These are phyloP conservation scores for Tachypleus tridentatus DNA, from an alignment of 1,140 invertebrate species.

Conservation along the genomic window DNA sequence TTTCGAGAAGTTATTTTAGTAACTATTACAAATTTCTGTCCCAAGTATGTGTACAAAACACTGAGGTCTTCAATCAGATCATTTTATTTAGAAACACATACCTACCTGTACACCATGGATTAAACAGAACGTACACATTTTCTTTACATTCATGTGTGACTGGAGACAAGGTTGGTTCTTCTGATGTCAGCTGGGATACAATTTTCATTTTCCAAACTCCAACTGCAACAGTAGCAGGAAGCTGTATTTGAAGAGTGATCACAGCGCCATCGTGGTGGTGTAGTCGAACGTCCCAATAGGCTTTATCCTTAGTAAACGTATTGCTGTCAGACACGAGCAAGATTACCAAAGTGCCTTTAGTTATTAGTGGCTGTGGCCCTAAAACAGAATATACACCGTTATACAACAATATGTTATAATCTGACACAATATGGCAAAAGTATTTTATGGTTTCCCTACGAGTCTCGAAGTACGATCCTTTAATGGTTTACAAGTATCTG, in stretches of 20 bases:
- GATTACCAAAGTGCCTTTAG: conserved; percentile 46
- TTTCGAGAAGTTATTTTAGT: no score
- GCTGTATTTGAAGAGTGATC: conserved; percentile 45
- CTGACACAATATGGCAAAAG: no score
- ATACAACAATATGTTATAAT: no score
- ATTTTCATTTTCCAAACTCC: conserved; percentile 76
- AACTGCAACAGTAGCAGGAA: conserved; percentile 57
- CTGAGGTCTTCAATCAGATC: no score
- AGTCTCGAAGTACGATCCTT: no score
- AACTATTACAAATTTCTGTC: no score
- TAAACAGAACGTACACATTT: conserved; percentile 58
- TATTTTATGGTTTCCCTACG: no score
- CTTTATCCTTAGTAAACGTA: conserved; percentile 34
- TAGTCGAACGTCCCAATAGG: conserved; percentile 39
- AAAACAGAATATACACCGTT: not conserved
- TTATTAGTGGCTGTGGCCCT: conserved; percentile 44
- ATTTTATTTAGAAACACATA: not conserved
- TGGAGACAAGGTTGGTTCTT: not conserved
- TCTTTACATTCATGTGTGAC: conserved; percentile 45
- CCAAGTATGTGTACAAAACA: no score
- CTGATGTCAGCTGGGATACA: conserved; percentile 51
- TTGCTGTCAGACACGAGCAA: conserved; percentile 36
- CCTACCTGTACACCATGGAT: conserved; percentile 51
- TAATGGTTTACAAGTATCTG: no score
- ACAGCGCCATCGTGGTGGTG: conserved; percentile 35